A percentile compares a stretch with the other conserved stretches of the same genome.
These are phyloP conservation scores for Agriopis leucophaearia DNA, from an alignment of 2,888 invertebrate species.

Conservation along the genomic window DNA sequence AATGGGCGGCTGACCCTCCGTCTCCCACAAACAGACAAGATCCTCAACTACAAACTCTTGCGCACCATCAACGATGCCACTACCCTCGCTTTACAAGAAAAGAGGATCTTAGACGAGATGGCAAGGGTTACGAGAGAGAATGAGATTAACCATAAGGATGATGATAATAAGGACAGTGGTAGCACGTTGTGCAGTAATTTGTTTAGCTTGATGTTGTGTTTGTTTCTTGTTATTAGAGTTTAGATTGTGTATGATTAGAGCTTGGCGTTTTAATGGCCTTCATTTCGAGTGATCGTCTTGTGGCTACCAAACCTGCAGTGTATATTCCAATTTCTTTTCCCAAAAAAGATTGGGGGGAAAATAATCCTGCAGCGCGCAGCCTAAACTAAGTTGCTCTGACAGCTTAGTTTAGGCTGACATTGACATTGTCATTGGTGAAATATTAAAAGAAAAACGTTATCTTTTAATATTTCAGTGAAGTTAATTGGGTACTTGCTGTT, in stretches of 20 bases:
- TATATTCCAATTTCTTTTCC: no score
- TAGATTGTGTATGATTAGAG: conserved; percentile 4
- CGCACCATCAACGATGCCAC: conserved; percentile 90
- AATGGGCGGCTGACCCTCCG: conserved; percentile 68
- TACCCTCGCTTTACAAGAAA: conserved; percentile 82
- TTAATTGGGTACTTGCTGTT: no score
- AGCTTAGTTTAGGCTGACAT: no score
- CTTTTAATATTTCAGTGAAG: no score
- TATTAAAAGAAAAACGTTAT: no score
- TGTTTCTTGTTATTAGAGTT: conserved; percentile 35
- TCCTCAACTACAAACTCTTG: conserved; percentile 89
- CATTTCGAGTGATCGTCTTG: no score
- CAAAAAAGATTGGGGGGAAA: no score
- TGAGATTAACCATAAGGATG: conserved; percentile 72
- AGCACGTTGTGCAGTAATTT: conserved; percentile 37
- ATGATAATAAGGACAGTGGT: conserved; percentile 54
- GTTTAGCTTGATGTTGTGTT: conserved; percentile 40
- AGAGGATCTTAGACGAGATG: conserved; percentile 81
- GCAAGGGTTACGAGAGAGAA: conserved; percentile 74
- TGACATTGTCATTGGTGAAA: no score
- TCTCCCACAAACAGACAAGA: conserved; percentile 62
- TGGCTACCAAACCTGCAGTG: no score
- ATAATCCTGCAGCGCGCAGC: no score
- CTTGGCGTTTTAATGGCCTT: not conserved
- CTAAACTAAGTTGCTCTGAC: no score